Evolutionary conservation across 2,113 vertebrate genomes (phyloP).

Genomic region (Scopus umbretta): DNA sequence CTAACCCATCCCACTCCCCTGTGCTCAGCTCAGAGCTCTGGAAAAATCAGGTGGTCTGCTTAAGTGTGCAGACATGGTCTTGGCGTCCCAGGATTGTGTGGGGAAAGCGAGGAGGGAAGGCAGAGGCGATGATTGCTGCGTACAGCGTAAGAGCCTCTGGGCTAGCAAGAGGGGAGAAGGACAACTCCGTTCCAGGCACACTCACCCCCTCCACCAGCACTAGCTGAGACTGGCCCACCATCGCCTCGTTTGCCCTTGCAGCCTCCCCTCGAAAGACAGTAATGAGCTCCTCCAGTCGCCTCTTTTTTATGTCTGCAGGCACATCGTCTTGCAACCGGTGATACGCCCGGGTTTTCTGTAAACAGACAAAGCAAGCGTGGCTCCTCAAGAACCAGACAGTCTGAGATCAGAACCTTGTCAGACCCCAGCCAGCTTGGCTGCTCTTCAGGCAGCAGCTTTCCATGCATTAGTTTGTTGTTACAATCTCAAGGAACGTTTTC

Average conservation of each 20-base stretch:
- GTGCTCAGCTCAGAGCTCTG: neutral
- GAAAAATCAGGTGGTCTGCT: neutral
- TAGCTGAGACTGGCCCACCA: constrained; percentile 42
- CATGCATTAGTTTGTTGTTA: neutral
- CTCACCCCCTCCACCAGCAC: constrained; percentile 65
- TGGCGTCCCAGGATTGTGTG: neutral
- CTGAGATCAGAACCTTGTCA: neutral
- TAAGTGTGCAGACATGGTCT: rapidly evolving
- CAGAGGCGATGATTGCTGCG: neutral
- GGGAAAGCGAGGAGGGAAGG: neutral
- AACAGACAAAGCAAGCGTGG: neutral
- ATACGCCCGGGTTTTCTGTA: constrained; percentile 15
- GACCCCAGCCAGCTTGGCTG: neutral
- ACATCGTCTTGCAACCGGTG: constrained; percentile 46
- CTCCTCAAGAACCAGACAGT: neutral
- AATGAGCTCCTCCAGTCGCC: constrained; percentile 50
- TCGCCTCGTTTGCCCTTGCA: neutral
- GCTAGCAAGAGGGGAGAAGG: neutral
- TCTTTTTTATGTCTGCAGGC: neutral
- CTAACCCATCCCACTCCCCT: neutral
- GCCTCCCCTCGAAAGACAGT: constrained; percentile 33
- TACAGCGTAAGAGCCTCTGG: neutral
- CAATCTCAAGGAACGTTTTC: neutral
- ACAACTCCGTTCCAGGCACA: neutral
- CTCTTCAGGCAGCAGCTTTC: neutral